Percentiles rank a stretch among this genome's conserved stretches.
These are phyloP conservation scores for Procambarus clarkii DNA, from an alignment of 1,140 invertebrate genomes.

Conservation along the genomic window DNA sequence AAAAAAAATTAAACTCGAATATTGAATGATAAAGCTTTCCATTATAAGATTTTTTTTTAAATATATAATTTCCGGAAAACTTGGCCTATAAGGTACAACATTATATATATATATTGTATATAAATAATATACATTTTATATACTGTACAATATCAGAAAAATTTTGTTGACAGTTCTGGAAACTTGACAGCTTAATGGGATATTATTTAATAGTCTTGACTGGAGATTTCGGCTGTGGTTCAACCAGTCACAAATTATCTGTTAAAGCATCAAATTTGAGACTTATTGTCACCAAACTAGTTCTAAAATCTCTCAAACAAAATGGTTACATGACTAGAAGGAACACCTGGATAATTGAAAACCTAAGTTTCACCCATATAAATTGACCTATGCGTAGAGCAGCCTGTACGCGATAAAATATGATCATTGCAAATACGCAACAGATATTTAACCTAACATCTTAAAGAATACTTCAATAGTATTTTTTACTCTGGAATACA, in stretches of 20 bases:
- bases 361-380: not conserved
- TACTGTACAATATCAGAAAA: too few relatives aligned
- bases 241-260: not conserved
- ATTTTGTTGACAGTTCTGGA: not conserved
- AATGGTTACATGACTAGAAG: not conserved
- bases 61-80: too few relatives aligned
- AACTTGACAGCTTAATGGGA: not conserved
- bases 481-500: slow-evolving; percentile 3
- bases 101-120: not conserved
- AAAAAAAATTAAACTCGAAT: too few relatives aligned
- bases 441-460: slow-evolving; percentile 49
- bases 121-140: not conserved
- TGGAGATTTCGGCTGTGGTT: not conserved
- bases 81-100: too few relatives aligned
- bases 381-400: slow-evolving; percentile 11
- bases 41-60: too few relatives aligned
- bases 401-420: slow-evolving; percentile 31
- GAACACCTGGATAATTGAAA: too few relatives aligned
- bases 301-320: not conserved
- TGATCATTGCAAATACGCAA: slow-evolving; percentile 47
- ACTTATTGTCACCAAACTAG: not conserved
- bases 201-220: not conserved
- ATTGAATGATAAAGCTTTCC: too few relatives aligned
- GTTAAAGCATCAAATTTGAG: not conserved
- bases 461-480: slow-evolving; percentile 29